Evolutionary conservation across 2,888 invertebrate species (phyloP).

Genomic region (Cephonodes hylas): DNA sequence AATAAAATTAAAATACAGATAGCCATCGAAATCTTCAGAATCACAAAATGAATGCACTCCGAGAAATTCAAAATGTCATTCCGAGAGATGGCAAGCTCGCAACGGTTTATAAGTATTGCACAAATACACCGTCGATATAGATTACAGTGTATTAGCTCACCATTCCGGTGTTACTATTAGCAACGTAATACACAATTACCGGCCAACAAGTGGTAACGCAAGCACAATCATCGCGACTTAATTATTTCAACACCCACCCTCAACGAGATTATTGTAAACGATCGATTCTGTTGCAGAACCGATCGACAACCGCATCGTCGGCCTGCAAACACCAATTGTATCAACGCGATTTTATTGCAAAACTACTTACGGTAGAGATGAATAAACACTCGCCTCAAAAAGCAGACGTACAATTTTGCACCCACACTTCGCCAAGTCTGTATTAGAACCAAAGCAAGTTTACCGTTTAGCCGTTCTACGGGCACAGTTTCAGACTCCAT

Average conservation of each 20-base stretch:
- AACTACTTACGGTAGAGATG: no score
- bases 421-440: no score
- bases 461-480: no score
- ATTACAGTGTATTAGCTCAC: background rate
- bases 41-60: background rate
- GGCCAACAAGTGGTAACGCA: background rate
- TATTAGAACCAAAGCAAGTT: no score
- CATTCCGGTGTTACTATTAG: background rate
- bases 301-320: background rate
- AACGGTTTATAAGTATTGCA: background rate
- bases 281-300: background rate
- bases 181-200: conserved; percentile 1
- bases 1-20: no score
- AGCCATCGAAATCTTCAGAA: background rate
- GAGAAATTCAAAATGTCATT: background rate
- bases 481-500: no score
- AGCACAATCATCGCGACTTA: background rate
- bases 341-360: background rate
- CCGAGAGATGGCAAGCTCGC: background rate
- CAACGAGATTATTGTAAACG: background rate
- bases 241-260: background rate
- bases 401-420: no score
- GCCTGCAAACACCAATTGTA: background rate
- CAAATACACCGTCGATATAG: background rate
- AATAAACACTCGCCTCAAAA: no score